Evolutionary conservation across 2,797 vertebrate genomes (phyloP).

Genomic region (Carcharodon carcharias): DNA sequence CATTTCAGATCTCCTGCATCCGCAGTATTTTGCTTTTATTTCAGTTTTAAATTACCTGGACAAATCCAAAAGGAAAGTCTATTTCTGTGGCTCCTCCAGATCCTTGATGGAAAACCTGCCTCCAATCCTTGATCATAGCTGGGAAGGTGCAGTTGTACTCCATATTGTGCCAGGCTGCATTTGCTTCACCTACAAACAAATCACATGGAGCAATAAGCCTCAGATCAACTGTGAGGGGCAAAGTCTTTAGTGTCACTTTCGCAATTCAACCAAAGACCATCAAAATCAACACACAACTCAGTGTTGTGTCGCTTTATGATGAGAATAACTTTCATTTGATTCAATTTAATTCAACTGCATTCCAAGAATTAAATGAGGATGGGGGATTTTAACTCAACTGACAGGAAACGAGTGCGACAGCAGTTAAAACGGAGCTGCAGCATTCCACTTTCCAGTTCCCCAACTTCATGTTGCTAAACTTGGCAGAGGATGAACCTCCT

Average conservation of each 20-base stretch:
- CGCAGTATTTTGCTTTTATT: neutral
- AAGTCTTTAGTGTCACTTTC: neutral
- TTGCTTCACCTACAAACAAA: constrained; percentile 67
- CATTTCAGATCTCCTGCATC: no score
- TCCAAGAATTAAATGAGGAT: neutral
- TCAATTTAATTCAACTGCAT: neutral
- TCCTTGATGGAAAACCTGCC: constrained; percentile 64
- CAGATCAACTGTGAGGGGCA: no score
- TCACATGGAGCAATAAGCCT: neutral
- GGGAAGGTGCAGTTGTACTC: constrained; percentile 83
- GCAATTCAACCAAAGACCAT: neutral
- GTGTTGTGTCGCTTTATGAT: neutral
- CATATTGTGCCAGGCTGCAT: constrained; percentile 57
- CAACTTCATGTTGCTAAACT: no score
- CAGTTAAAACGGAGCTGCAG: neutral
- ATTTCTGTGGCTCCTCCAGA: constrained; percentile 64
- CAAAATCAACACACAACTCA: neutral
- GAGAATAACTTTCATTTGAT: neutral
- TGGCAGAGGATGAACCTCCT: no score
- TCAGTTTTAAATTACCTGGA: constrained; percentile 64
- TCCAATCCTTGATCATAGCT: constrained; percentile 79
- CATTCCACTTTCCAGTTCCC: neutral
- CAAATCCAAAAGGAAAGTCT: constrained; percentile 83
- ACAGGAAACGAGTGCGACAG: neutral
- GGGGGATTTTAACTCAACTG: neutral